phyloP scores from a whole-genome alignment of 2,888 invertebrate genomes.

The Rotaria sp. region DNA sequence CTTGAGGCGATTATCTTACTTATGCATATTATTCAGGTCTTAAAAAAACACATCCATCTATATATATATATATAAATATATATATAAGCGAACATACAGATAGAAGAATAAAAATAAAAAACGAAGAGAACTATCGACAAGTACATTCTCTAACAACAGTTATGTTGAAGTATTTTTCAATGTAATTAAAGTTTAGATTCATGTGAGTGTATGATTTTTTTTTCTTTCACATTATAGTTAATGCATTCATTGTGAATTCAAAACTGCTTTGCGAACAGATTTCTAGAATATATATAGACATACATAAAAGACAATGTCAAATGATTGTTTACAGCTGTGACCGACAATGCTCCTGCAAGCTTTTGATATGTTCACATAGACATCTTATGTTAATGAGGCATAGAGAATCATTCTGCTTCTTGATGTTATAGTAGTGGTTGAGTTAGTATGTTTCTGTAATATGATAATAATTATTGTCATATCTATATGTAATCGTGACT shows the following conservation, averaged over 20 bases:
- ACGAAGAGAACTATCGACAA: background rate
- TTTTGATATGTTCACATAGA: background rate
- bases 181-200: background rate
- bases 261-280: background rate
- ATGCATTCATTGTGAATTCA: background rate
- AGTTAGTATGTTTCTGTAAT: background rate
- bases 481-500: background rate
- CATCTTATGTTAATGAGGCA: background rate
- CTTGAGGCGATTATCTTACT: constrained; percentile 10
- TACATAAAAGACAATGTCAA: background rate
- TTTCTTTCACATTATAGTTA: background rate
- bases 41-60: background rate
- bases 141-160: background rate
- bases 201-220: background rate
- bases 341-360: no score
- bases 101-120: background rate
- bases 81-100: background rate
- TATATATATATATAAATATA: background rate
- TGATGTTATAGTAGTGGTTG: background rate
- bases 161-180: no score
- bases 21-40: background rate
- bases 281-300: background rate
- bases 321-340: background rate
- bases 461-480: background rate
- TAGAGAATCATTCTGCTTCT: background rate